These are phyloP conservation scores for Melinaea menophilus DNA, from an alignment of 2,888 invertebrate genomes.

Conservation along the genomic window DNA sequence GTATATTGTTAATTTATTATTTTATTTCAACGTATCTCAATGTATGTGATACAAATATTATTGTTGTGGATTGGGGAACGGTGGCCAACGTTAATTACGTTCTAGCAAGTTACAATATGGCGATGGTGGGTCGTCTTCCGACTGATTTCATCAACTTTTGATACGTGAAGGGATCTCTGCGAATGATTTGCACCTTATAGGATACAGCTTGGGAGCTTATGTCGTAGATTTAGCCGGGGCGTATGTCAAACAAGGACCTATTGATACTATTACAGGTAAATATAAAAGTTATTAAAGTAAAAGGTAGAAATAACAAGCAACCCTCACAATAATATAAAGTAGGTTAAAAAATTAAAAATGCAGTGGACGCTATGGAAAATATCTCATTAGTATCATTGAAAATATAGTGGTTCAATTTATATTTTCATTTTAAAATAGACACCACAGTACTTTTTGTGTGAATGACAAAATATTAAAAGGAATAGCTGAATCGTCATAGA, in stretches of 20 bases:
- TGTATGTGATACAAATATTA: slow-evolving; percentile 74
- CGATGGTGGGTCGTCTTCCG: slow-evolving; percentile 60
- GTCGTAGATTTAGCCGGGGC: slow-evolving; percentile 78
- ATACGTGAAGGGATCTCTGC: slow-evolving; percentile 69
- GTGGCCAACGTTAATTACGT: slow-evolving; percentile 78
- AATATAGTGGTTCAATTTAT: not conserved
- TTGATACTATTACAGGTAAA: slow-evolving; percentile 72
- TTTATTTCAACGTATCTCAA: slow-evolving; percentile 69
- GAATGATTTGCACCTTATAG: slow-evolving; percentile 74
- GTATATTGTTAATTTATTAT: not conserved
- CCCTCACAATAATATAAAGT: too few relatives aligned
- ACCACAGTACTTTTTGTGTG: slow-evolving; percentile 10
- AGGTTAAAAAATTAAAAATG: too few relatives aligned
- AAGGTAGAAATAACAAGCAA: too few relatives aligned
- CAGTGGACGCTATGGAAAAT: too few relatives aligned
- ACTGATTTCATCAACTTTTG: slow-evolving; percentile 69
- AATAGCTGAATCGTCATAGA: slow-evolving; percentile 28
- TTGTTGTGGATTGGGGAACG: slow-evolving; percentile 79
- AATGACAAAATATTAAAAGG: slow-evolving; percentile 26
- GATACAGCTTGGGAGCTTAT: slow-evolving; percentile 79
- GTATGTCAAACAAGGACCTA: slow-evolving; percentile 69
- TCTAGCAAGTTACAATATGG: slow-evolving; percentile 36
- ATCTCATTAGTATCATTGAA: not conserved
- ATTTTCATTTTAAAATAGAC: not conserved
- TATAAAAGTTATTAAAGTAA: not conserved